These are phyloP conservation scores for Cotesia chilonis DNA, from an alignment of 1,140 invertebrate genomes.

Conservation along the genomic window DNA sequence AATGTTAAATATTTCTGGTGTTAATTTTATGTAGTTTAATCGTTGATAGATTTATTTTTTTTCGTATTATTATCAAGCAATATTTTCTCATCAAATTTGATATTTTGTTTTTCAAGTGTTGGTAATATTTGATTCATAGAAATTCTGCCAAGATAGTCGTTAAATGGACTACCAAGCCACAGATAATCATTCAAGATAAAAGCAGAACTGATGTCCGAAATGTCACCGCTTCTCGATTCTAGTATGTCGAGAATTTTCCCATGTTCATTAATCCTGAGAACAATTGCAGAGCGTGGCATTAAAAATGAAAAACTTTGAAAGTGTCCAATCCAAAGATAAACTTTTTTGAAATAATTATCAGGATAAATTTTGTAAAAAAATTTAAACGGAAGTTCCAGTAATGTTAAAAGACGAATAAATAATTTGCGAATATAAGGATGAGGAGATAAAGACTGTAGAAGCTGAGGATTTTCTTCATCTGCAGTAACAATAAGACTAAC, in stretches of 20 bases:
- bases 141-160: constrained; percentile 72
- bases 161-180: constrained; percentile 77
- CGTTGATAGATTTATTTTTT: too few relatives aligned
- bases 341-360: constrained; percentile 67
- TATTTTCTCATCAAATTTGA: too few relatives aligned
- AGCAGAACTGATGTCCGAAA: constrained; percentile 69
- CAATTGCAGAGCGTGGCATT: constrained; percentile 51
- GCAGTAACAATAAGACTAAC: constrained; percentile 68
- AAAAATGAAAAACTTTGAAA: constrained; percentile 57
- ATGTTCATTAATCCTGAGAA: constrained; percentile 72
- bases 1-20: too few relatives aligned
- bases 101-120: too few relatives aligned
- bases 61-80: too few relatives aligned
- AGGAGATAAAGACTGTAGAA: constrained; percentile 64
- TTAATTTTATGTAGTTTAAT: too few relatives aligned
- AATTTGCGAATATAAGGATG: constrained; percentile 73
- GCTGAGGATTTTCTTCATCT: constrained; percentile 65
- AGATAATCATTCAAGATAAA: constrained; percentile 68
- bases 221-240: constrained; percentile 65
- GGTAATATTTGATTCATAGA: constrained; percentile 63
- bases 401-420: constrained; percentile 63
- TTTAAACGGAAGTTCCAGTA: constrained; percentile 70
- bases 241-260: constrained; percentile 74
- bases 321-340: constrained; percentile 67
- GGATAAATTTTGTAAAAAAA: constrained; percentile 69